phyloP scores from a whole-genome alignment of 2,797 vertebrate genomes.

The Hoplostethus mediterraneus region DNA sequence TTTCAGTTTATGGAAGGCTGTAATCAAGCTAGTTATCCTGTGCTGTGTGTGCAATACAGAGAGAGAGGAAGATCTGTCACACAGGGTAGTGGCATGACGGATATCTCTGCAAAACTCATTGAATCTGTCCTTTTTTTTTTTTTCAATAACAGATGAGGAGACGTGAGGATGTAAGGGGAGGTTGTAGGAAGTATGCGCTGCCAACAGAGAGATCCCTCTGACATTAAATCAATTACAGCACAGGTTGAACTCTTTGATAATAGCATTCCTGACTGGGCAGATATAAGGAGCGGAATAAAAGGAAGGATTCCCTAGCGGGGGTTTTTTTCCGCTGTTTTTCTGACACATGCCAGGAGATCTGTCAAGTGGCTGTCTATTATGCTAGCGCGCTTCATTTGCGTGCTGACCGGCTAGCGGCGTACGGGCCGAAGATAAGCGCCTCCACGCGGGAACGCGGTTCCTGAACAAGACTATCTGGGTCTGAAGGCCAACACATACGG shows the following conservation, averaged over 20 bases:
- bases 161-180: background rate
- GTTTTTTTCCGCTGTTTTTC: constrained; percentile 33
- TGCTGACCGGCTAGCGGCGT: constrained; percentile 40
- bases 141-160: constrained; percentile 6
- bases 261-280: constrained; percentile 59
- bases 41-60: constrained; percentile 19
- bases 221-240: constrained; percentile 57
- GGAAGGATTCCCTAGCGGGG: constrained; percentile 15
- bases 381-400: constrained; percentile 36
- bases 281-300: constrained; percentile 41
- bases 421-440: constrained; percentile 61
- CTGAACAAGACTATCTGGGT: constrained; percentile 53
- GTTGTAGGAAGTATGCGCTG: constrained; percentile 3
- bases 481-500: constrained; percentile 51
- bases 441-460: constrained; percentile 39
- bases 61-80: constrained; percentile 25
- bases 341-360: constrained; percentile 54
- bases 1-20: constrained; percentile 24
- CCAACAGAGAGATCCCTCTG: constrained; percentile 33
- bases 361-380: constrained; percentile 46
- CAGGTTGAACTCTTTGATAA: constrained; percentile 51
- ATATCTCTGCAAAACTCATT: constrained; percentile 36
- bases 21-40: constrained; percentile 49
- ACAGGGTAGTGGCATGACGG: constrained; percentile 23
- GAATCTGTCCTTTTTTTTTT: constrained; percentile 32